Conservation (phyloP, 64 coral and sea anemone genomes). For the Trachythela sp. region DNA sequence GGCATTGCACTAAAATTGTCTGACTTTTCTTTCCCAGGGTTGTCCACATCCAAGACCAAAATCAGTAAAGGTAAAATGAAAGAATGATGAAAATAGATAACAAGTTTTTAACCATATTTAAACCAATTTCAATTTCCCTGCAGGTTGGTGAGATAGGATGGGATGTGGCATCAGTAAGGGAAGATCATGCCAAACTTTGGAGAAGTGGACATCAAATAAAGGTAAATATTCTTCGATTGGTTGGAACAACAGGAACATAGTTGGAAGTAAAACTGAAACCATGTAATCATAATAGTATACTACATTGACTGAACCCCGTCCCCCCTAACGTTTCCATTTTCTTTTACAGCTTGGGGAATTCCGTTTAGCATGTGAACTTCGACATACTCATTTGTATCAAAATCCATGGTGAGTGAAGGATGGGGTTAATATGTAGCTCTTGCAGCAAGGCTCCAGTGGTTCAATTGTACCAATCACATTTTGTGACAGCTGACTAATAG, state of each 20-base stretch:
- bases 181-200: slow-evolving; percentile 44
- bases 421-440: not conserved
- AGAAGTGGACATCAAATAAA: slow-evolving; percentile 92
- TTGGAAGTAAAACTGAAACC: too few relatives aligned
- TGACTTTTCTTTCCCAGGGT: slow-evolving; percentile 29
- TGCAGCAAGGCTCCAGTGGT: too few relatives aligned
- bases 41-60: slow-evolving; percentile 58
- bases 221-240: slow-evolving; percentile 35
- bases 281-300: too few relatives aligned
- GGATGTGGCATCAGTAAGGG: slow-evolving; percentile 65
- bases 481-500: not conserved
- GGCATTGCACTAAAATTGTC: too few relatives aligned
- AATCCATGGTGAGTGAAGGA: slow-evolving; percentile 72
- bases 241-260: not conserved
- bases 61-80: slow-evolving; percentile 44
- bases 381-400: slow-evolving; percentile 96
- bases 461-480: too few relatives aligned
- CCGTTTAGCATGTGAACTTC: slow-evolving; percentile 82
- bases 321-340: not conserved
- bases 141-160: slow-evolving; percentile 92
- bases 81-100: not conserved
- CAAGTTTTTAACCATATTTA: too few relatives aligned
- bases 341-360: slow-evolving; percentile 74
- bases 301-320: too few relatives aligned
- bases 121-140: not conserved